Conservation (phyloP, 1,140 invertebrate genomes). For the Brachionus rubens region DNA sequence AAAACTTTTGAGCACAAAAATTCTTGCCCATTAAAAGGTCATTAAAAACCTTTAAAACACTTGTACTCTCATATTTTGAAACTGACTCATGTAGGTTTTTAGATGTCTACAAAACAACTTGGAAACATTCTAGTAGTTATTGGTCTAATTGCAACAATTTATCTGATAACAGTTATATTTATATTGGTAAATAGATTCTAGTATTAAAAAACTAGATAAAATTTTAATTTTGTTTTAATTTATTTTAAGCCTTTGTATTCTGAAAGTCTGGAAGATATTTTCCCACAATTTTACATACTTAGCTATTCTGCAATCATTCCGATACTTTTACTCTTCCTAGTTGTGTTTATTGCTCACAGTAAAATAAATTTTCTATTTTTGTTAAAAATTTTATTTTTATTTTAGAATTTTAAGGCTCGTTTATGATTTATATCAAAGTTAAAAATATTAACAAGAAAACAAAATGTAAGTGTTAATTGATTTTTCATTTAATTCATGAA, state of each 20-base stretch:
- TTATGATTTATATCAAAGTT: conserved; percentile 18
- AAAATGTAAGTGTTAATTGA: conserved; percentile 23
- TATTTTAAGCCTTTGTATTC: conserved; percentile 27
- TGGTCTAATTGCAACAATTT: background rate
- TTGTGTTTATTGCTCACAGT: background rate
- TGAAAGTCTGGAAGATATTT: conserved; percentile 11
- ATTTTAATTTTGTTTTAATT: background rate
- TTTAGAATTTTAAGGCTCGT: background rate
- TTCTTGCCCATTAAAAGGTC: too few species aligned
- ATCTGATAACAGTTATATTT: background rate
- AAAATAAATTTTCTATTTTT: background rate
- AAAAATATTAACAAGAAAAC: conserved; percentile 1
- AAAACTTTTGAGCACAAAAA: too few species aligned
- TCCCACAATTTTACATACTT: conserved; percentile 1
- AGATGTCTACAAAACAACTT: background rate
- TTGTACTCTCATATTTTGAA: background rate
- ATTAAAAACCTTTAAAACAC: background rate
- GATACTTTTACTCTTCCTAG: background rate
- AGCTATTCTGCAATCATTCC: conserved; percentile 21
- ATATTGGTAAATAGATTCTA: conserved; percentile 34
- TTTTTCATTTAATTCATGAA: background rate
- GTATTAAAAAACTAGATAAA: conserved; percentile 3
- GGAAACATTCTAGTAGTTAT: background rate
- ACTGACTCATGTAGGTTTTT: background rate
- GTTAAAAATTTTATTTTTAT: background rate